Conservation (phyloP, 2,888 invertebrate species). For the Xylophagus ater region DNA sequence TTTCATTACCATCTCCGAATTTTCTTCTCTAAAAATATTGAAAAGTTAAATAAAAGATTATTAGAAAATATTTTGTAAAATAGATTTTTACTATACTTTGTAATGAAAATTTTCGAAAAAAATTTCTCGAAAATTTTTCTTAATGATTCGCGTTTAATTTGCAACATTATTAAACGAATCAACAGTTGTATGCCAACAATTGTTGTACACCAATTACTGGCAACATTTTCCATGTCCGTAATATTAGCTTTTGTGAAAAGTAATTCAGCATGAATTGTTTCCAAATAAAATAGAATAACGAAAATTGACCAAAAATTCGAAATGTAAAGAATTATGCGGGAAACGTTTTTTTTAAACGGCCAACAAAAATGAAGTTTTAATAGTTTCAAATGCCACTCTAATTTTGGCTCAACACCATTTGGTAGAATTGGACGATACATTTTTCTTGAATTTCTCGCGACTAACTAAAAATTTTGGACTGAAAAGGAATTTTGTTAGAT, state of each 20-base stretch:
- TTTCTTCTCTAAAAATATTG: conserved; percentile 8
- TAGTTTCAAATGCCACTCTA: conserved; percentile 6
- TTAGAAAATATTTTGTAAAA: background rate
- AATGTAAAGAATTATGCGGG: background rate
- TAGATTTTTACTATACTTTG: conserved; percentile 3
- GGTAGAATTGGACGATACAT: conserved; percentile 9
- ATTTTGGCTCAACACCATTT: conserved; percentile 1
- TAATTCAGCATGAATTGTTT: conserved; percentile 10
- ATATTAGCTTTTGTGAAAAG: conserved; percentile 4
- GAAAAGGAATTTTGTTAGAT: no score
- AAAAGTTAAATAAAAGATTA: background rate
- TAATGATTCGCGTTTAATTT: conserved; percentile 3
- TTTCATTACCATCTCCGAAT: background rate
- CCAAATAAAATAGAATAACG: conserved; percentile 1
- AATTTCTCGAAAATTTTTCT: conserved; percentile 7
- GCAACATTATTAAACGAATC: conserved; percentile 8
- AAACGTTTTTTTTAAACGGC: conserved; percentile 6
- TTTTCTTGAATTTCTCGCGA: no score
- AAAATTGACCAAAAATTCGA: conserved; percentile 3
- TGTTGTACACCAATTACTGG: conserved; percentile 13
- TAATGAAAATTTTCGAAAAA: conserved; percentile 7
- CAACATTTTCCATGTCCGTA: conserved; percentile 7
- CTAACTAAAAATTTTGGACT: no score
- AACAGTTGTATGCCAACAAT: conserved; percentile 8
- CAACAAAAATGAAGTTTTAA: conserved; percentile 10